phyloP scores from a whole-genome alignment of 2,888 invertebrate species.

The Ellobium chinense region DNA sequence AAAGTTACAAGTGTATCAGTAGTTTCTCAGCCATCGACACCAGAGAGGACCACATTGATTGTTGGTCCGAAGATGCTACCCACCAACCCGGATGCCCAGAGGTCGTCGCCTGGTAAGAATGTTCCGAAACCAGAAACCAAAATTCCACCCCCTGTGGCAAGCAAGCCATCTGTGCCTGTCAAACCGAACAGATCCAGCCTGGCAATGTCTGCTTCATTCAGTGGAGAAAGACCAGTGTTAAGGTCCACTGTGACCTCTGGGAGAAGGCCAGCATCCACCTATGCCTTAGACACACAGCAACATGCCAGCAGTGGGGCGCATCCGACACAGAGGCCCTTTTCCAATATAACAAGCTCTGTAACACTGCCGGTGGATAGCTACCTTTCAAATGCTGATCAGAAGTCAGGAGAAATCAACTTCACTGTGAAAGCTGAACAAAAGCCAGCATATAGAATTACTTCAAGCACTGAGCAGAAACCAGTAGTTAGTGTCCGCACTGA shows the following conservation, averaged over 20 bases:
- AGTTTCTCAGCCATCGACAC: neutral
- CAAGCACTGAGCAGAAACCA: no score
- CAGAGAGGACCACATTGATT: neutral
- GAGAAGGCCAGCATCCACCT: neutral
- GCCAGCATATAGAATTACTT: neutral
- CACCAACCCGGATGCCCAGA: constrained; percentile 9
- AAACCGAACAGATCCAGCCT: constrained; percentile 16
- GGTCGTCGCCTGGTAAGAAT: neutral
- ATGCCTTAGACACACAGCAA: no score
- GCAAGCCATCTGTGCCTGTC: constrained; percentile 8
- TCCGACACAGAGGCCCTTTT: no score
- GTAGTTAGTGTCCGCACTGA: no score
- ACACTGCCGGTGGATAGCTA: neutral
- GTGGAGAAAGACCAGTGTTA: neutral
- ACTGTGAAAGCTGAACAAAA: neutral
- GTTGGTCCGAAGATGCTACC: neutral
- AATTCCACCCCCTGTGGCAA: constrained; percentile 29
- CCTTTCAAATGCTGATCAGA: neutral
- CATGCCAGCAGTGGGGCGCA: no score
- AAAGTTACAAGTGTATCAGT: neutral
- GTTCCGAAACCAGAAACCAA: neutral
- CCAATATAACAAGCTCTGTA: no score
- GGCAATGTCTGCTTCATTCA: constrained; percentile 21
- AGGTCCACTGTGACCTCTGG: neutral
- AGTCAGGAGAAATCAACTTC: no score